Percentiles rank a stretch among this genome's conserved stretches.
phyloP scores from a whole-genome alignment of 2,797 vertebrate genomes.

The Xiphorhynchus erythropygius region DNA sequence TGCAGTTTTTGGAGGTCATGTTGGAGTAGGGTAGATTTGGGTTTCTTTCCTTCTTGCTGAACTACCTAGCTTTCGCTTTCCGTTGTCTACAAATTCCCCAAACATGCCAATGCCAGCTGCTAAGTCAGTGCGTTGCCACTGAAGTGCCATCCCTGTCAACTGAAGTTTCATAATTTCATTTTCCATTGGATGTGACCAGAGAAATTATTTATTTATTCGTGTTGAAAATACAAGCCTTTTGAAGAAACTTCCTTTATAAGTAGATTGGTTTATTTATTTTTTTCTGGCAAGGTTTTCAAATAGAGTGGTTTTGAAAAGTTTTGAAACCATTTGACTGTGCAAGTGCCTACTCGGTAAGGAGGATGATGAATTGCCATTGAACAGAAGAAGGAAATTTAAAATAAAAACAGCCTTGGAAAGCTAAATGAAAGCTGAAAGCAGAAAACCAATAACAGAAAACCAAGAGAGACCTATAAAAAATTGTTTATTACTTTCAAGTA shows the following conservation, averaged over 20 bases:
- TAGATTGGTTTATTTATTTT: background rate
- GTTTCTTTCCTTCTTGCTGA: background rate
- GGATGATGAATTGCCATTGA: background rate
- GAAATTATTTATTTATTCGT: slow-evolving; percentile 13
- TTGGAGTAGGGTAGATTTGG: background rate
- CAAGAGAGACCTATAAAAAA: background rate
- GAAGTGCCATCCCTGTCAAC: background rate
- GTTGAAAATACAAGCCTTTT: slow-evolving; percentile 7
- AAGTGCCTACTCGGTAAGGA: slow-evolving; percentile 25
- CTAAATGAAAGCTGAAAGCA: background rate
- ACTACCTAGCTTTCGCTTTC: background rate
- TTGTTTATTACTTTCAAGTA: background rate
- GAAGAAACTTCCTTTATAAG: slow-evolving; percentile 5
- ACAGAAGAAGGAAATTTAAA: slow-evolving; percentile 1
- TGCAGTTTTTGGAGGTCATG: background rate
- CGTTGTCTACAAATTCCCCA: background rate
- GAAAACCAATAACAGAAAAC: background rate
- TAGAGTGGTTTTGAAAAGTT: slow-evolving; percentile 35
- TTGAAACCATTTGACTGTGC: slow-evolving; percentile 15
- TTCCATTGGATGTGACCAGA: background rate
- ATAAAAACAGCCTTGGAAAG: background rate
- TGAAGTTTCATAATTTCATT: slow-evolving; percentile 13
- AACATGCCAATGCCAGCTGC: background rate
- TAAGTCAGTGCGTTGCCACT: background rate
- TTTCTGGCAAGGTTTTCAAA: slow-evolving; percentile 23